Percentiles rank a stretch among this genome's conserved stretches.
Evolutionary conservation across 2,113 vertebrate species (phyloP).

Genomic region (Pongo abelii): DNA sequence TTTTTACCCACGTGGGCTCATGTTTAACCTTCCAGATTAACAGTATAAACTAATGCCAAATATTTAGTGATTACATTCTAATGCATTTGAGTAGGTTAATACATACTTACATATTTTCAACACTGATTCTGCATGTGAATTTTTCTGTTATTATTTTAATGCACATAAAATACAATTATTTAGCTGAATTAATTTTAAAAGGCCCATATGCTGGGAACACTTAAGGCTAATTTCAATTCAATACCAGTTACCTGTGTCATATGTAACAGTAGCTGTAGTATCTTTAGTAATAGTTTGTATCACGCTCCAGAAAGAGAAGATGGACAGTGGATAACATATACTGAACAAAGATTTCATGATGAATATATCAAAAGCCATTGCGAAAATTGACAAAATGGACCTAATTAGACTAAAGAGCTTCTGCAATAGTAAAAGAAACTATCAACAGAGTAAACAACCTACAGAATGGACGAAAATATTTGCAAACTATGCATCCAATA

Average conservation of each 20-base stretch:
- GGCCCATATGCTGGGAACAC: background rate
- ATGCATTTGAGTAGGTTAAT: background rate
- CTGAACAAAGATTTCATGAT: too few species aligned
- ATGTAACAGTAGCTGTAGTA: background rate
- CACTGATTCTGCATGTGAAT: background rate
- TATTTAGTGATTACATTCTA: background rate
- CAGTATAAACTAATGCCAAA: background rate
- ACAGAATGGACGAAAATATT: too few species aligned
- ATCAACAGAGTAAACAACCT: too few species aligned
- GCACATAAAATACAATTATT: background rate
- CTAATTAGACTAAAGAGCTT: too few species aligned
- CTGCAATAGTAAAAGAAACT: too few species aligned
- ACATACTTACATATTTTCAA: background rate
- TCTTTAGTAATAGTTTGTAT: background rate
- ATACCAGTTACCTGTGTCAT: background rate
- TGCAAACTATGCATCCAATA: too few species aligned
- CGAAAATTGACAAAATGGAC: too few species aligned
- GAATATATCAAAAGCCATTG: too few species aligned
- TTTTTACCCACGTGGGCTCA: background rate
- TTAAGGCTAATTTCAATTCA: background rate
- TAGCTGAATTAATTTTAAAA: background rate
- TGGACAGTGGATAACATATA: background rate
- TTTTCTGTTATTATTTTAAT: background rate
- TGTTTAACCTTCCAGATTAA: background rate
- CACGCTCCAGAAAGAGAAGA: background rate